Evolutionary conservation across 2,113 vertebrate genomes (phyloP).

Genomic region (Pterophyllum scalare): DNA sequence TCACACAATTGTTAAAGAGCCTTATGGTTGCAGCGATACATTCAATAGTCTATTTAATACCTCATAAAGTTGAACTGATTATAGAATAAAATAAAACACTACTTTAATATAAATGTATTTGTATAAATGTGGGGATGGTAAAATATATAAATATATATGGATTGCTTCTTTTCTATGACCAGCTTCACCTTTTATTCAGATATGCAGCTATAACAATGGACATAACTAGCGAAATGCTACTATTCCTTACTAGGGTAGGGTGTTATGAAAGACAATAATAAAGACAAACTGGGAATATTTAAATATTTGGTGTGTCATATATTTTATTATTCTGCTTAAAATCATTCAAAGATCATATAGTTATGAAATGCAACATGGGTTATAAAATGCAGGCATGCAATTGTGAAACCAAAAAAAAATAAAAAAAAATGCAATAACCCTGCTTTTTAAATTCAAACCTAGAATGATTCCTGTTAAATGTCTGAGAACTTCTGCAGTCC

Average conservation of each 20-base stretch:
- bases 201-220: background rate
- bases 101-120: too few relatives aligned
- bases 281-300: background rate
- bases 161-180: background rate
- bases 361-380: conserved; percentile 41
- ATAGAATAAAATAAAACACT: background rate
- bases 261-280: background rate
- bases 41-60: background rate
- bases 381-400: conserved; percentile 34
- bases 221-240: background rate
- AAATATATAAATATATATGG: too few relatives aligned
- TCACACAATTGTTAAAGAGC: background rate
- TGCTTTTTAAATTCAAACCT: conserved; percentile 13
- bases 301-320: conserved; percentile 25
- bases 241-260: background rate
- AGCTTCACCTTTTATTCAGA: background rate
- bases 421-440: background rate
- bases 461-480: background rate
- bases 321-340: conserved; percentile 63
- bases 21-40: background rate
- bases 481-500: conserved; percentile 30
- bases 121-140: background rate
- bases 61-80: background rate
- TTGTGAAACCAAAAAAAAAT: background rate
- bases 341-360: conserved; percentile 65